phyloP scores from a whole-genome alignment of 2,113 vertebrate genomes.

The Neolamprologus kungweensis region DNA sequence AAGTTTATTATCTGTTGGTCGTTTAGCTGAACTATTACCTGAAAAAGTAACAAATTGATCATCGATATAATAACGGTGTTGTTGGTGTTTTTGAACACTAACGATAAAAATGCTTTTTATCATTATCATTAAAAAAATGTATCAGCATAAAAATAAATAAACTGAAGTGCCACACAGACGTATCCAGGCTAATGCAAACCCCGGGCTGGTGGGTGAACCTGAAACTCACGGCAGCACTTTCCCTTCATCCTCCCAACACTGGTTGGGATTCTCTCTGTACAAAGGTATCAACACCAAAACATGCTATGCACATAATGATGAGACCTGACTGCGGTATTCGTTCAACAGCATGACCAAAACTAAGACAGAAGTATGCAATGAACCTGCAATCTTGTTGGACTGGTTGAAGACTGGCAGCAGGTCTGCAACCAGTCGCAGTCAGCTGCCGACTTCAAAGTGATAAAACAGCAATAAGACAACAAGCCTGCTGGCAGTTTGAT shows the following conservation, averaged over 20 bases:
- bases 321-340: fast-evolving
- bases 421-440: not conserved
- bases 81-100: not conserved
- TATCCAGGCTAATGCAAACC: not conserved
- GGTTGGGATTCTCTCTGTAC: not conserved
- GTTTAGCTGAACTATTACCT: not conserved
- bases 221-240: not conserved
- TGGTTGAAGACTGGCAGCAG: not conserved
- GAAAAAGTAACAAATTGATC: not conserved
- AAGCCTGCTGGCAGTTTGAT: not conserved
- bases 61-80: fast-evolving
- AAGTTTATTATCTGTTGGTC: not conserved
- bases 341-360: not conserved
- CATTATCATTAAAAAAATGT: not conserved
- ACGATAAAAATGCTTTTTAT: not conserved
- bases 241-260: not conserved
- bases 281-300: not conserved
- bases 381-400: not conserved
- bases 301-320: not conserved
- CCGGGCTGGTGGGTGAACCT: not conserved
- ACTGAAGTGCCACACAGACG: not conserved
- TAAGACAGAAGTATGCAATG: fast-evolving
- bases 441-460: not conserved
- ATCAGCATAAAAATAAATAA: not conserved
- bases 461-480: not conserved